Evolutionary conservation across 2,113 vertebrate genomes (phyloP), one percentile per base, ranked within the genome.

Genomic region (Syngnathus floridae): DNA sequence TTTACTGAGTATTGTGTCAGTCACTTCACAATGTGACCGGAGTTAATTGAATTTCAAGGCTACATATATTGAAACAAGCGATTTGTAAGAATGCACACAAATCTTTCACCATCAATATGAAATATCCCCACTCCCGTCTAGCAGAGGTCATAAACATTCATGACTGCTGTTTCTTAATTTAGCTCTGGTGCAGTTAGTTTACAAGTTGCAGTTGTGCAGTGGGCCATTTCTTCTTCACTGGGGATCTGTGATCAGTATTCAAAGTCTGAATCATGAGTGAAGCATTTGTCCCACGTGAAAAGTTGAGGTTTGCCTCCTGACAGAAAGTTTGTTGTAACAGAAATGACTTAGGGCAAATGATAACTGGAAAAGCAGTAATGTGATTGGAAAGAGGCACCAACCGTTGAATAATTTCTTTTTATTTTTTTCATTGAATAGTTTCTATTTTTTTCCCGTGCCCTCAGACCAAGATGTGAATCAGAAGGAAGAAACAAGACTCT

Each of bases 381-480:
- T 22, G n/a, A 71, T 2, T 35, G 10, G 64, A 9, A 55, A 62
- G 12, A 69, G 37, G 26, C 13, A 49, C 17, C 65, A 31, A 62
- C 31, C 11, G 56, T 12, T 38, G 43, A 64, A 40, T 86, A 70
- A 84, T 74, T 88, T 85, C 86, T 83, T 90, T 90, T 91, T 89
- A 90, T 90, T 90, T 83, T 86, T 86, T 86, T 86, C 81, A 86
- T 88, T 88, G 79, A 88, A 90, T 86, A 87, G 65, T 83, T 89
- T 86, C 84, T 84, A 86, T 65, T 31, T 70, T 80, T 69, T 80
- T 79, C 62, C 65, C 73, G 81, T 90, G 83, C 86, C 86, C 84
- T 87, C 80, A 87, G 88, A 87, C 84, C 86, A 86, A 83, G 81
- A 79, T 77, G 80, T 85, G 84, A 89, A 87, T 88, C 86, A 90